Percentiles rank a stretch among this genome's conserved stretches.
Evolutionary conservation across 2,888 invertebrate species (phyloP).

Genomic region (Crioceris asparagi): DNA sequence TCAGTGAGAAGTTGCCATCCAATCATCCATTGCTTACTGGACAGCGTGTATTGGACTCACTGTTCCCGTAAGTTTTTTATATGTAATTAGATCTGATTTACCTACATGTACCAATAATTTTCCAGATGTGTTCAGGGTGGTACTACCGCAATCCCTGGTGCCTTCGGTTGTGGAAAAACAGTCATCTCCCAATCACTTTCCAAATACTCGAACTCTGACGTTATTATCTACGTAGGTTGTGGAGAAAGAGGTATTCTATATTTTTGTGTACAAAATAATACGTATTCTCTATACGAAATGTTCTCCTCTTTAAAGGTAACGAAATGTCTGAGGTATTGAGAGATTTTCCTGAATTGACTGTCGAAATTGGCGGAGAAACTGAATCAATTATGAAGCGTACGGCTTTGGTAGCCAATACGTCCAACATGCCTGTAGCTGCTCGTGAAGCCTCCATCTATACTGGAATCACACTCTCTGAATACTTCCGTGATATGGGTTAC

Average conservation of each 20-base stretch:
- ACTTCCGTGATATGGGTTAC: conserved; percentile 99
- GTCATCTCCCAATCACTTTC: conserved; percentile 99
- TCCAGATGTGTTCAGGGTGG: conserved; percentile 92
- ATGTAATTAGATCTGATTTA: not conserved
- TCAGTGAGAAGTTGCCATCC: conserved; percentile 95
- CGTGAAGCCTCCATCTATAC: conserved; percentile 99
- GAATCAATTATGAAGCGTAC: conserved; percentile 99
- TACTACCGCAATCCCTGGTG: conserved; percentile 97
- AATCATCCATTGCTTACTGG: conserved; percentile 97
- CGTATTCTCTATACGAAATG: too few species aligned
- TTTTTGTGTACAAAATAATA: not conserved
- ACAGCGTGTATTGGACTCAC: conserved; percentile 93
- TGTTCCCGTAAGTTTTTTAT: conserved; percentile 75
- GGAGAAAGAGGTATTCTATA: conserved; percentile 77
- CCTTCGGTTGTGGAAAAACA: conserved; percentile 99
- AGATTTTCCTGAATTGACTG: conserved; percentile 96
- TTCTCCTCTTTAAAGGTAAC: conserved; percentile 51
- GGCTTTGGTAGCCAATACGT: conserved; percentile 97
- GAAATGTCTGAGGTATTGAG: conserved; percentile 99
- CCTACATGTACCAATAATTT: conserved; percentile 3
- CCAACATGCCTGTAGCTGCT: conserved; percentile 99
- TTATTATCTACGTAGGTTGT: conserved; percentile 98
- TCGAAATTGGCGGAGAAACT: conserved; percentile 91
- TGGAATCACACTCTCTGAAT: conserved; percentile 98
- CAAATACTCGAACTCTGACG: conserved; percentile 99